Evolutionary conservation across 2,888 invertebrate genomes (phyloP), one percentile per base, ranked within the genome.

Genomic region (Coremacera marginata): DNA sequence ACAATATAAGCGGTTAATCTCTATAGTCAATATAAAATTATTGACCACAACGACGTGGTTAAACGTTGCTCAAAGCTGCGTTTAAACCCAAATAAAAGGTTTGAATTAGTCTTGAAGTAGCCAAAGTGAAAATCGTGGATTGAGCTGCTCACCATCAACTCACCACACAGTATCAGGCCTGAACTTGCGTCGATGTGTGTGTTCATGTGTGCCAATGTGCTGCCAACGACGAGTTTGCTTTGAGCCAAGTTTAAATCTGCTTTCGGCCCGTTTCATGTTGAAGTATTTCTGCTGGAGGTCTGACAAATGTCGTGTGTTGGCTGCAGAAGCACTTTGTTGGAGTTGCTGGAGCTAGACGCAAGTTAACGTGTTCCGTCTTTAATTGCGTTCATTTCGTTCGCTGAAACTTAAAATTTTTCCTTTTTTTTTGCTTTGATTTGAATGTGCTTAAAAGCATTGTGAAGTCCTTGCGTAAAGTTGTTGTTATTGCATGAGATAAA

Each of bases 261-360:
- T 19, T 55, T 37, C 9, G 55, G 34, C 67, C 31, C 16, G 25
- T 4, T 71, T 57, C 27, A 44, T 5, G 60, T 60, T 60, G 60
- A 37, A 57, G 67, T 19, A 14, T 74, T 19, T 27, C 65, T 51
- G 63, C 31, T 37, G 67, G 44, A 25, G 74, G 67, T 74, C 52
- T 74, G 67, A 55, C 55, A 44, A 67, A 55, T 57, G 52, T 82
- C 81, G 83, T 74, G 80, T 83, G 82, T 79, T 80, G 67, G 65
- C 75, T 79, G 79, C 79, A 79, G 78, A 84, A 83, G 83, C 86
- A 87, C 84, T 87, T 86, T 82, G 84, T 80, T 86, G 83, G 82
- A 87, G 84, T 85, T 83, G 84, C 82, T 87, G 84, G 81, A 86
- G 84, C 83, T 82, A 86, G 84, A 86, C 86, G 84, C 83, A 86